Evolutionary conservation across 2,888 invertebrate genomes (phyloP).

Genomic region (Agrilus biguttatus): DNA sequence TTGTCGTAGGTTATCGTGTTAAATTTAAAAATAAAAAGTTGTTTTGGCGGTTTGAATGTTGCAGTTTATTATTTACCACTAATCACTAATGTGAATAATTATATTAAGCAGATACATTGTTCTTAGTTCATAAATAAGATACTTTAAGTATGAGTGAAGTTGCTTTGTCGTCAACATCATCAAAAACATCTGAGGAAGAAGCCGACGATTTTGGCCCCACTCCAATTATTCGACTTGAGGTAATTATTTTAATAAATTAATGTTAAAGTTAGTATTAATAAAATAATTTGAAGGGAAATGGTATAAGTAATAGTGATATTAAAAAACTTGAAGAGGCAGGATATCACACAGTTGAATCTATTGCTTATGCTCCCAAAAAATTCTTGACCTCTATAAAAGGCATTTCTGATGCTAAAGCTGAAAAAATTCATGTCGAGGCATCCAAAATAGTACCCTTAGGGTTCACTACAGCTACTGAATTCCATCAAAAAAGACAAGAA

Average conservation of each 20-base stretch:
- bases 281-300: constrained; percentile 56
- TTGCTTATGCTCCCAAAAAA: constrained; percentile 92
- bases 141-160: constrained; percentile 15
- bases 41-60: no score
- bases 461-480: constrained; percentile 93
- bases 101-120: no score
- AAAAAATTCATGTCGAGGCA: constrained; percentile 82
- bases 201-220: constrained; percentile 59
- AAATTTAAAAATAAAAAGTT: no score
- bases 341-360: constrained; percentile 85
- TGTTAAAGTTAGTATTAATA: not conserved
- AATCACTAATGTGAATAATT: no score
- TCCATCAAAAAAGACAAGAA: constrained; percentile 89
- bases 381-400: constrained; percentile 79
- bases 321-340: constrained; percentile 90
- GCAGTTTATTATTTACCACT: no score
- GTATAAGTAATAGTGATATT: constrained; percentile 78
- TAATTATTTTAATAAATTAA: constrained; percentile 21
- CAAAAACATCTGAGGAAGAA: constrained; percentile 35
- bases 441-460: constrained; percentile 93
- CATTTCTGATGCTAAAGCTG: constrained; percentile 94
- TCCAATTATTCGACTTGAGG: constrained; percentile 57
- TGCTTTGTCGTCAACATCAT: constrained; percentile 38
- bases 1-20: no score
- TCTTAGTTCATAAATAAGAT: no score